phyloP scores from a whole-genome alignment of 2,888 invertebrate genomes.

The Anthrax anthrax region DNA sequence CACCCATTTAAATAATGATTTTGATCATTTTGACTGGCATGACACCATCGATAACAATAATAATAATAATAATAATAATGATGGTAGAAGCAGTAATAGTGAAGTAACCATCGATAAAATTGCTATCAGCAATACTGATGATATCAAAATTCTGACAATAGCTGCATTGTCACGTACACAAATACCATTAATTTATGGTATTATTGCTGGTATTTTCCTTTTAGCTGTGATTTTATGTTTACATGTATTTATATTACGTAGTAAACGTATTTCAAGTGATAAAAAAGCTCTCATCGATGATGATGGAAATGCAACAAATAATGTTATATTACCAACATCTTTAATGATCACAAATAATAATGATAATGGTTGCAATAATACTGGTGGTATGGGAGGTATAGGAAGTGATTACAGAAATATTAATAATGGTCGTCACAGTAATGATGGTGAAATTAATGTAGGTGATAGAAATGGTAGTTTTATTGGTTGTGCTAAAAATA shows the following conservation, averaged over 20 bases:
- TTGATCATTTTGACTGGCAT: background rate
- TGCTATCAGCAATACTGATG: conserved; percentile 14
- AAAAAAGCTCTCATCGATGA: conserved; percentile 22
- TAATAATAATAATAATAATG: background rate
- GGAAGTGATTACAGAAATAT: too few species aligned
- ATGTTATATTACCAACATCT: background rate
- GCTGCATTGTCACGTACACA: conserved; percentile 19
- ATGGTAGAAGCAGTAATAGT: background rate
- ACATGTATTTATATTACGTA: conserved; percentile 17
- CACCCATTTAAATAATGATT: background rate
- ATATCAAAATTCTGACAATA: conserved; percentile 17
- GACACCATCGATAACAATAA: background rate
- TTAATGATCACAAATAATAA: background rate
- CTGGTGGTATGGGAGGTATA: background rate
- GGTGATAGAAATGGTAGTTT: background rate
- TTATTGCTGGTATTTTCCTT: conserved; percentile 19
- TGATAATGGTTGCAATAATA: background rate
- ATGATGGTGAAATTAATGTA: background rate
- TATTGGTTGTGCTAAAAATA: too few species aligned
- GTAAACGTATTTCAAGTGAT: conserved; percentile 17
- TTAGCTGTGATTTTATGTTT: conserved; percentile 17
- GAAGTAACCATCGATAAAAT: conserved; percentile 12
- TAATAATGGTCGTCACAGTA: background rate
- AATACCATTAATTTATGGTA: conserved; percentile 20
- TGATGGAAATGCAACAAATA: conserved; percentile 8